Evolutionary conservation across 2,113 vertebrate genomes (phyloP), one percentile per base, ranked within the genome.

Genomic region (Epinephelus moara): DNA sequence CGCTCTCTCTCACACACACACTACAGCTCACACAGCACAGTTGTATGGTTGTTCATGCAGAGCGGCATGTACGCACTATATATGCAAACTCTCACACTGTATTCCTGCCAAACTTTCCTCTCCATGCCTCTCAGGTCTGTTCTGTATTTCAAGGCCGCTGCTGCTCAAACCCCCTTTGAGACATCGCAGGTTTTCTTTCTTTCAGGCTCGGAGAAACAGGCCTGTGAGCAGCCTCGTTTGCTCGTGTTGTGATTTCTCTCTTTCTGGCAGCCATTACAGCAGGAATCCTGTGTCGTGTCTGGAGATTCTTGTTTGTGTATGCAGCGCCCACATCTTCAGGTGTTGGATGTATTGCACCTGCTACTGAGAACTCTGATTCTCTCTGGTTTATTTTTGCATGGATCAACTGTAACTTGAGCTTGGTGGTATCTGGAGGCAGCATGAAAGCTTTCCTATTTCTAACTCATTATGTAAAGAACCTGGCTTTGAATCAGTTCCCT

Each of bases 331-430:
- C 72, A 80, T 62, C 56, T 61, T 70, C 82, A 80, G 68, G 79
- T 82, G 59, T 33, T 84, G 53, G 56, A 62, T 72, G 47, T 25
- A 52, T 33, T 80, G 47, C 52, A 87, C 74, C 78, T 79, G 79
- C 68, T 80, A 0, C 64, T 11, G 12, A 76, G 27, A 72, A 33
- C 57, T 59, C 42, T 0, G 6, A 53, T 76, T 79, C 15, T 66
- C 59, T 70, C 19, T 55, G 53, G 52, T 61, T 85, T 73, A 57
- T 75, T 81, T 75, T 62, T 30, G 69, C 61, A 10, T 30, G 49
- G 67, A 69, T 67, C 72, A 77, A 21, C 40, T 13, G 52, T 45
- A 71, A 78, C 74, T 42, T 30, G 27, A 75, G 19, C 14, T 2
- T 11, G 59, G n/a, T 49, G 18, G 21, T 64, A 40, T 79, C 78